Percentiles rank a stretch among this genome's conserved stretches.
Evolutionary conservation across 53 echinoderm and acorn worm species (phyloP).

Genomic region (Paelopatides confundens): DNA sequence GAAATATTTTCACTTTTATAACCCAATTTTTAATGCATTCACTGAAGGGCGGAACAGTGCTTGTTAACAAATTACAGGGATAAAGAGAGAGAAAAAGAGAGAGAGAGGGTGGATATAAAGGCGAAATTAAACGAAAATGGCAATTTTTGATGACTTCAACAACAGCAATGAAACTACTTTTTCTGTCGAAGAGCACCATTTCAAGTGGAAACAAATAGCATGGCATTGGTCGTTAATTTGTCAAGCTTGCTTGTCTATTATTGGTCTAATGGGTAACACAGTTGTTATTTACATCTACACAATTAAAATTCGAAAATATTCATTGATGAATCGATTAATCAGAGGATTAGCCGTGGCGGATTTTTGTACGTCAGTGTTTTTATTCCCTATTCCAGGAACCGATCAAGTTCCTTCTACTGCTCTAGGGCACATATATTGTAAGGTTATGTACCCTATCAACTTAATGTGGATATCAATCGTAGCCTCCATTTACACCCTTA

Average conservation of each 20-base stretch:
- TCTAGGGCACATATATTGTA: conserved; percentile 70
- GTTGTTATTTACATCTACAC: conserved; percentile 71
- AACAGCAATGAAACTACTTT: neutral
- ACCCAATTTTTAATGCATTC: too few species aligned
- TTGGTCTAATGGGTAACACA: conserved; percentile 72
- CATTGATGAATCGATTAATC: conserved; percentile 69
- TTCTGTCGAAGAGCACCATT: neutral
- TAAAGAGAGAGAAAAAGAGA: neutral
- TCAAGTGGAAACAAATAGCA: neutral
- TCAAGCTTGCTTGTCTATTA: conserved; percentile 56
- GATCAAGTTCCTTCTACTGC: conserved; percentile 18
- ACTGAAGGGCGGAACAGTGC: too few species aligned
- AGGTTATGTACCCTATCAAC: conserved; percentile 56
- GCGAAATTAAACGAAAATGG: neutral
- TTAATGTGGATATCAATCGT: conserved; percentile 80
- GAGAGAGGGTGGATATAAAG: neutral
- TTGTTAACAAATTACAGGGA: neutral
- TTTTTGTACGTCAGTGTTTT: conserved; percentile 61
- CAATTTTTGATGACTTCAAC: neutral
- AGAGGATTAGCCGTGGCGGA: conserved; percentile 73
- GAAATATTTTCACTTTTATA: too few species aligned
- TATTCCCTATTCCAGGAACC: conserved; percentile 59
- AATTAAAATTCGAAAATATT: conserved; percentile 57
- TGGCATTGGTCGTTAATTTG: conserved; percentile 67
- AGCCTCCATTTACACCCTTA: conserved; percentile 67